A percentile compares a stretch with the other conserved stretches of the same genome.
These are phyloP conservation scores for Norana najaformis DNA, from an alignment of 2,888 invertebrate species.

Conservation along the genomic window DNA sequence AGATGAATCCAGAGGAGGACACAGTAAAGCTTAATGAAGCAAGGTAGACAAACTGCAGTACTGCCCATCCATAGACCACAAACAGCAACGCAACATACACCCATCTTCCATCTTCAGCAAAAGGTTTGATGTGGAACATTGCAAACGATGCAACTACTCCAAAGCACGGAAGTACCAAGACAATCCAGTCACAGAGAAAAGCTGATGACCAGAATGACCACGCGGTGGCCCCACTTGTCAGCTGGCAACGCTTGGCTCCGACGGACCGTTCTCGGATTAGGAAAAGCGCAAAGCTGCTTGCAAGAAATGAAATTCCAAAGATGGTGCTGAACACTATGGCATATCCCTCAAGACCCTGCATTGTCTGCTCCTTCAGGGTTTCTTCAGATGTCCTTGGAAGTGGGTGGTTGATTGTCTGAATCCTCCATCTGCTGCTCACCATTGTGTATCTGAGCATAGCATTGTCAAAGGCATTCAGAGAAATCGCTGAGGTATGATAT, in stretches of 20 bases:
- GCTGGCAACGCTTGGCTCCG: slow-evolving; percentile 58
- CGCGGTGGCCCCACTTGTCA: slow-evolving; percentile 62
- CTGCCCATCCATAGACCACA: slow-evolving; percentile 73
- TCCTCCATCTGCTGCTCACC: slow-evolving; percentile 54
- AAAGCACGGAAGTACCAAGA: slow-evolving; percentile 57
- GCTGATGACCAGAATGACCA: slow-evolving; percentile 63
- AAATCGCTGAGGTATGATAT: slow-evolving; percentile 74
- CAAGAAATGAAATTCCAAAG: slow-evolving; percentile 67
- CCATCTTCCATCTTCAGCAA: slow-evolving; percentile 47
- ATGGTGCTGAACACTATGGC: slow-evolving; percentile 76
- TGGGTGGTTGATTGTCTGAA: slow-evolving; percentile 58
- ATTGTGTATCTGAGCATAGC: slow-evolving; percentile 47
- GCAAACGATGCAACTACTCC: slow-evolving; percentile 58
- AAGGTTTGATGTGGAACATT: slow-evolving; percentile 56
- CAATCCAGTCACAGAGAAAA: slow-evolving; percentile 63
- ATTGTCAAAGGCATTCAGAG: slow-evolving; percentile 66
- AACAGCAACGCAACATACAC: slow-evolving; percentile 65
- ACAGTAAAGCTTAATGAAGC: slow-evolving; percentile 72
- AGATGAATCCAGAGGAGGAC: slow-evolving; percentile 77
- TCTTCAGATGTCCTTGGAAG: slow-evolving; percentile 50
- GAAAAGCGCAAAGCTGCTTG: slow-evolving; percentile 65
- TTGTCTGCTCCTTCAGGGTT: slow-evolving; percentile 24
- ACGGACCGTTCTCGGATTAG: slow-evolving; percentile 70
- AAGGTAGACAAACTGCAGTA: slow-evolving; percentile 75
- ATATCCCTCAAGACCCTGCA: slow-evolving; percentile 61